Evolutionary conservation across 2,888 invertebrate genomes (phyloP).

Genomic region (Apamea epomidion): DNA sequence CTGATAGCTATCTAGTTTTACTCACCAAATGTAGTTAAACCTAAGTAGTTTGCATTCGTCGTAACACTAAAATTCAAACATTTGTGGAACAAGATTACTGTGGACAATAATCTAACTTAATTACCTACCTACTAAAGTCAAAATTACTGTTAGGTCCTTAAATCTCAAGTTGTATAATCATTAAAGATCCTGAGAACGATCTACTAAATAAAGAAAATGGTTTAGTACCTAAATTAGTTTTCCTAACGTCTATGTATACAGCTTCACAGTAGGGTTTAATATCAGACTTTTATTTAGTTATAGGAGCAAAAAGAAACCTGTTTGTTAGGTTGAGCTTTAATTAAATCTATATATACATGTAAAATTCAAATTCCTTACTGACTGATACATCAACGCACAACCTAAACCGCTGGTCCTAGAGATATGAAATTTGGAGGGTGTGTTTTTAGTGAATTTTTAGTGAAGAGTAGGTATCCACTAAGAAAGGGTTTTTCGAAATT

Average conservation of each 20-base stretch:
- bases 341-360: no score
- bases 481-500: no score
- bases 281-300: slow-evolving; percentile 12
- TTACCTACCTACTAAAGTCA: slow-evolving; percentile 36
- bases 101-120: slow-evolving; percentile 31
- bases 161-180: slow-evolving; percentile 49
- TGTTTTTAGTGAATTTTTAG: no score
- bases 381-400: no score
- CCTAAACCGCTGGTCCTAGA: no score
- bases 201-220: slow-evolving; percentile 43
- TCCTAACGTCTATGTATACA: slow-evolving; percentile 5
- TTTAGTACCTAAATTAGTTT: slow-evolving; percentile 43
- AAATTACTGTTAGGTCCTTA: slow-evolving; percentile 34
- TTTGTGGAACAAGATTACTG: slow-evolving; percentile 35
- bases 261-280: slow-evolving; percentile 26
- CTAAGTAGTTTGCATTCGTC: slow-evolving; percentile 3
- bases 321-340: slow-evolving; percentile 20
- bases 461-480: no score
- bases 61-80: slow-evolving; percentile 20
- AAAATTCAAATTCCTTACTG: no score
- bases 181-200: slow-evolving; percentile 44
- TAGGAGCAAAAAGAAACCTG: slow-evolving; percentile 7
- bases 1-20: no score
- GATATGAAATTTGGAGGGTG: no score
- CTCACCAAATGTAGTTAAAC: neutral